A percentile compares a stretch with the other conserved stretches of the same genome.
phyloP scores from a whole-genome alignment of 2,113 vertebrate species.

The Myotis brandtii region DNA sequence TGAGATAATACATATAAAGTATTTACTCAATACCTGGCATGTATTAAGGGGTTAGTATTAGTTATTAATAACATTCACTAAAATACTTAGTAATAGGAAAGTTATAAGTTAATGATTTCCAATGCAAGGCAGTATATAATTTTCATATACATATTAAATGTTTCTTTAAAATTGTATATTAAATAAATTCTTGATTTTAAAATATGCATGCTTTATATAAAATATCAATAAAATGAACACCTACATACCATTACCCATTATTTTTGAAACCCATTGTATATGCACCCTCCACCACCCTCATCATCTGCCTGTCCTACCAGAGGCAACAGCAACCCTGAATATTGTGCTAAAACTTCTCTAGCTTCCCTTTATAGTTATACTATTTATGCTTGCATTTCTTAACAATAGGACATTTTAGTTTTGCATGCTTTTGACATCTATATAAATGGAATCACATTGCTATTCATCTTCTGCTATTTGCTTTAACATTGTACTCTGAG shows the following conservation, averaged over 20 bases:
- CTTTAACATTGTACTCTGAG: neutral
- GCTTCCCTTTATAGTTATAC: neutral
- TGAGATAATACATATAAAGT: neutral
- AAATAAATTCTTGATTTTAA: neutral
- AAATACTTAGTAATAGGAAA: neutral
- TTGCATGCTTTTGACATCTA: neutral
- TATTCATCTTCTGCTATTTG: neutral
- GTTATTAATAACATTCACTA: neutral
- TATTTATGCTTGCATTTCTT: neutral
- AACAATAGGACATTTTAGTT: neutral
- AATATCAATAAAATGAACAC: neutral
- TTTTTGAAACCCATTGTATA: neutral
- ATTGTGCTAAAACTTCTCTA: neutral
- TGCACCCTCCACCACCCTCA: neutral
- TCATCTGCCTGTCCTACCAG: neutral
- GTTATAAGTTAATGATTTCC: neutral
- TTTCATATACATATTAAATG: neutral
- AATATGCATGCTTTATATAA: neutral
- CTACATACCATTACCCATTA: neutral
- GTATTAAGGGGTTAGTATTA: neutral
- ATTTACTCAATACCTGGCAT: neutral
- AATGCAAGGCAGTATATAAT: neutral
- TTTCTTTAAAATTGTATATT: neutral
- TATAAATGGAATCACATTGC: neutral
- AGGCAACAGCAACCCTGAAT: neutral